phyloP scores from a whole-genome alignment of 23 tunicate genomes.

The Styela clava region DNA sequence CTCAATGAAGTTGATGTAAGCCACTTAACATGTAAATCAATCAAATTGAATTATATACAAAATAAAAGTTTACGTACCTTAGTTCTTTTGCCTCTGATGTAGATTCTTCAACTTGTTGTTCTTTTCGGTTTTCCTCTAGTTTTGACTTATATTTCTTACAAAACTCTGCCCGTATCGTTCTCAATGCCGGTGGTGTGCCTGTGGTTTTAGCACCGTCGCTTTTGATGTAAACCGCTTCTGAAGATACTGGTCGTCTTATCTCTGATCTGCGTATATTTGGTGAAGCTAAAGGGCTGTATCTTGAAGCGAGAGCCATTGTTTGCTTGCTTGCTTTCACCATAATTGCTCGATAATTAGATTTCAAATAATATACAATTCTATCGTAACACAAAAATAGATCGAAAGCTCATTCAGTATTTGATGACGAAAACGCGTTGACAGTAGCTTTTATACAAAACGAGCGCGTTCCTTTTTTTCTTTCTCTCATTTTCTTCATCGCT shows the following conservation, averaged over 20 bases:
- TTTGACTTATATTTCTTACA: conserved; percentile 8
- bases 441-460: not conserved
- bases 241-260: not conserved
- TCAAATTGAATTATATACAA: too few species aligned
- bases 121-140: not conserved
- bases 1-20: too few species aligned
- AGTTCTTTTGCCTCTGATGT: not conserved
- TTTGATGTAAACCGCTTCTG: not conserved
- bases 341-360: too few species aligned
- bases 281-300: conserved; percentile 7
- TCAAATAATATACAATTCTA: too few species aligned
- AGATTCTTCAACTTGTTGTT: not conserved
- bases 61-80: too few species aligned
- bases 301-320: conserved; percentile 8
- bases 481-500: not conserved
- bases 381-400: too few species aligned
- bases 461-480: not conserved
- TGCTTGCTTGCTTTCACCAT: conserved; percentile 36
- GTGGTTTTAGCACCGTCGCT: not conserved
- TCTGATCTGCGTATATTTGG: not conserved
- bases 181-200: conserved; percentile 7
- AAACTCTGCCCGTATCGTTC: conserved; percentile 9
- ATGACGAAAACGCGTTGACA: not conserved
- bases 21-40: too few species aligned
- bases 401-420: not conserved